Base-by-base conservation (phyloP, 2,888 invertebrate species). In the Brassicogethes aeneus region DNA sequence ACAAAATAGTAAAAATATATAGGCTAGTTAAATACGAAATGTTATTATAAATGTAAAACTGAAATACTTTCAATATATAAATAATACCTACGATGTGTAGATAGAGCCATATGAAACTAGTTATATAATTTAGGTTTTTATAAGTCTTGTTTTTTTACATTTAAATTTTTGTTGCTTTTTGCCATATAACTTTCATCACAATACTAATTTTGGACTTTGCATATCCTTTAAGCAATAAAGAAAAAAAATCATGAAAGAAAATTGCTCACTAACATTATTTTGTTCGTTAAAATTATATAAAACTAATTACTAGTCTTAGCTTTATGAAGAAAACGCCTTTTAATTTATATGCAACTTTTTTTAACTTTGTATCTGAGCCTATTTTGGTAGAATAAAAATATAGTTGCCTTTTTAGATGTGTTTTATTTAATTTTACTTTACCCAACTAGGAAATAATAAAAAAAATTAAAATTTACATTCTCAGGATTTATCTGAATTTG, bases 361-460 rank as follows among this genome's bases (percentile, higher is more conserved):
- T 32, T 32, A 32, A 13, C 43, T 54, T 54, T 54, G 55, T 57
- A 56, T 46, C 54, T 55, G 53, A 59, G 59, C 55, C 57, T 57
- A 60, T 49, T 61, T 60, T 60, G 55, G 56, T 62, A 62, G 60
- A 63, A 61, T 63, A 62, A 62, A 65, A 57, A 51, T 48, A 59
- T 62, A 63, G 61, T 59, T 61, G 64, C 63, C 60, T 64, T 65
- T 64, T 60, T 55, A 53, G 5, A 10, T 23, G 23, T 23, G 5
- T 23, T 23, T 23, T 23, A 23, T 23, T 33, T 29, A n/a, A 8
- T n/a, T 8, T 29, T 29, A 8, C 8, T 29, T 29, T 29, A 29
- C n/a, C n/a, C n/a, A n/a, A n/a, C n/a, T n/a, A n/a, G n/a, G n/a
- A n/a, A n/a, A n/a, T n/a, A n/a, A n/a, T n/a, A n/a, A n/a, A n/a